A percentile compares a stretch with the other conserved stretches of the same genome.
Evolutionary conservation across 1,140 invertebrate genomes (phyloP).

Genomic region (Venustaconcha ellipsiformis): DNA sequence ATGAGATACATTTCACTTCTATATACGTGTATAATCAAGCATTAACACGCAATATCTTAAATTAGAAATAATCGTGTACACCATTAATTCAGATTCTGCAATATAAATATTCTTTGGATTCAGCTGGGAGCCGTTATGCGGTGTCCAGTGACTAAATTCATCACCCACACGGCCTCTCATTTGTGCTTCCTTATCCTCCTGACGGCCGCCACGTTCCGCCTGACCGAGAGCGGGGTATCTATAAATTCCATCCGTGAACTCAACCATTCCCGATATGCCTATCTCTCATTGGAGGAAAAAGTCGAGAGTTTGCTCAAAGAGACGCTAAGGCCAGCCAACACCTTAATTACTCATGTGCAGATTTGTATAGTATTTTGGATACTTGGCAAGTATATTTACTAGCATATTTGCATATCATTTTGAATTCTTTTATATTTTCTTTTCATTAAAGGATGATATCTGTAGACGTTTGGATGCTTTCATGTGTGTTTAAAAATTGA

Average conservation of each 20-base stretch:
- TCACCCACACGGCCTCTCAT: conserved; percentile 81
- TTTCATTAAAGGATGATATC: too few species aligned
- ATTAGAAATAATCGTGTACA: too few species aligned
- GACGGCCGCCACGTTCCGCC: conserved; percentile 67
- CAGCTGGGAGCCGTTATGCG: conserved; percentile 89
- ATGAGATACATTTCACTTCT: too few species aligned
- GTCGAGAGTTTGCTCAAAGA: conserved; percentile 64
- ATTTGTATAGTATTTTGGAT: conserved; percentile 70
- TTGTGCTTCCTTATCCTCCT: conserved; percentile 67
- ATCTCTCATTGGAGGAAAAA: conserved; percentile 57
- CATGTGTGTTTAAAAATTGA: too few species aligned
- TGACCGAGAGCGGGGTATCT: conserved; percentile 59
- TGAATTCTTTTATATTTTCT: not conserved
- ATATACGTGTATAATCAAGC: too few species aligned
- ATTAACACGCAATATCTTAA: too few species aligned
- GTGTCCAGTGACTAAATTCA: conserved; percentile 99
- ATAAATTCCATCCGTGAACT: conserved; percentile 57
- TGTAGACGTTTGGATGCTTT: too few species aligned
- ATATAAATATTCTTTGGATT: not conserved
- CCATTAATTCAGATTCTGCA: too few species aligned
- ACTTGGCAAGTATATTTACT: conserved; percentile 51
- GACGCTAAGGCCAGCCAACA: conserved; percentile 64
- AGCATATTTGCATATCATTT: not conserved
- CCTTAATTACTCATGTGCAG: conserved; percentile 67
- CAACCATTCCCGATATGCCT: conserved; percentile 43